Base-by-base conservation (phyloP, 2,888 invertebrate species). In the Arctia plantaginis region DNA sequence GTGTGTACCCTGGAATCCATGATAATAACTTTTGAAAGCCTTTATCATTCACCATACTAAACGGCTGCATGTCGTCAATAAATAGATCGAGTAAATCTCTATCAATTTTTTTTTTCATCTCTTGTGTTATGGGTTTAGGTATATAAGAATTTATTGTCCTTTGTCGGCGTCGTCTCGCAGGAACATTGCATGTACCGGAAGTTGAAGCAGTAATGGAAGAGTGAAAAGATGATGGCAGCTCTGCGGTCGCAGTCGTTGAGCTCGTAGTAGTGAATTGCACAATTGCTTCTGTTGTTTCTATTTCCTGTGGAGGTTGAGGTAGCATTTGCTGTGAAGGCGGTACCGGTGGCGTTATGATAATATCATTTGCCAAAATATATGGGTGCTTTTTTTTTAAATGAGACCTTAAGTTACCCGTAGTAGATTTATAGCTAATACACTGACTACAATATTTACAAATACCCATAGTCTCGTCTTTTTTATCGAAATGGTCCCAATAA, bases 401-500 rank as follows among this genome's bases (percentile, higher is more conserved):
- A 23, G 69, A 44, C n/a, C 66, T 69, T 64, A 75, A 69, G 51
- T 75, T 75, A 12, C 69, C 72, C 30, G 69, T 75, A n/a, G 75
- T 75, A 33, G 75, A 75, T 65, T 76, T 76, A 64, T 59, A 76
- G 20, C 70, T 70, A 70, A 76, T 51, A 64, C 59, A 70, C 66
- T 76, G 66, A 20, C 62, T 73, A 41, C 76, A 76, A 70, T 71
- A 69, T 71, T 76, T 76, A 71, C 76, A 73, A 59, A 67, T 70
- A n/a, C 72, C 76, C 35, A 72, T 18, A 65, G 72, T 59, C 68
- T 75, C 72, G 13, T 71, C 75, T 64, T 64, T 64, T 64, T 64
- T 64, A 4, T 64, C 64, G 30, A 64, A 64, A 30, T 64, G 64
- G 18, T 64, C 30, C 64, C 64, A 64, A 62, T 30, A 62, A 30